Evolutionary conservation across 2,888 invertebrate species (phyloP).

Genomic region (Scaptomyza cyrtandrae): DNA sequence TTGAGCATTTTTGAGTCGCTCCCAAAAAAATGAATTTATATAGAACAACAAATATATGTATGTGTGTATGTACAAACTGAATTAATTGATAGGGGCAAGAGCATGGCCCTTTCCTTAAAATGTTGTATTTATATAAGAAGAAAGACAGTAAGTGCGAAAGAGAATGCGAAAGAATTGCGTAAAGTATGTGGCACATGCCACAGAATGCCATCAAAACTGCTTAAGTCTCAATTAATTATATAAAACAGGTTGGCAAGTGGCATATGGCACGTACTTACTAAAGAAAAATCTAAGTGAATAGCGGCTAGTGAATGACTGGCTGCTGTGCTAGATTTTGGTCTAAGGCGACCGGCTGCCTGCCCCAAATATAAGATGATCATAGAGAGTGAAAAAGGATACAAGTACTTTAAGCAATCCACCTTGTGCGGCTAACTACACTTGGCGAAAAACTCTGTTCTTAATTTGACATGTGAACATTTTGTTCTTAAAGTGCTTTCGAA

Average conservation of each 20-base stretch:
- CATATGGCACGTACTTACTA: slow-evolving; percentile 1
- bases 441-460: neutral
- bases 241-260: slow-evolving; percentile 36
- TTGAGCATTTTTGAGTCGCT: slow-evolving; percentile 46
- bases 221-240: slow-evolving; percentile 61
- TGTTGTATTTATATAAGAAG: slow-evolving; percentile 52
- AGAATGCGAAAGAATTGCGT: slow-evolving; percentile 61
- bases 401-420: slow-evolving; percentile 14
- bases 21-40: slow-evolving; percentile 45
- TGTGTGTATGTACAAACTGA: slow-evolving; percentile 62
- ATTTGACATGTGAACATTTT: no score
- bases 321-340: slow-evolving; percentile 31
- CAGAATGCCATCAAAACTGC: slow-evolving; percentile 66
- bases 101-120: slow-evolving; percentile 16
- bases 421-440: neutral
- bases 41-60: slow-evolving; percentile 30
- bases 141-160: slow-evolving; percentile 11
- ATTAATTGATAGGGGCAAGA: slow-evolving; percentile 58
- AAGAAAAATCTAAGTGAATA: neutral
- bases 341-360: slow-evolving; percentile 17
- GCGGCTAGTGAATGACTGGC: neutral
- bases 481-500: no score
- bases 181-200: slow-evolving; percentile 48
- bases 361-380: neutral
- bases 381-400: neutral